phyloP scores from a whole-genome alignment of 2,888 invertebrate species.

The Actias luna region DNA sequence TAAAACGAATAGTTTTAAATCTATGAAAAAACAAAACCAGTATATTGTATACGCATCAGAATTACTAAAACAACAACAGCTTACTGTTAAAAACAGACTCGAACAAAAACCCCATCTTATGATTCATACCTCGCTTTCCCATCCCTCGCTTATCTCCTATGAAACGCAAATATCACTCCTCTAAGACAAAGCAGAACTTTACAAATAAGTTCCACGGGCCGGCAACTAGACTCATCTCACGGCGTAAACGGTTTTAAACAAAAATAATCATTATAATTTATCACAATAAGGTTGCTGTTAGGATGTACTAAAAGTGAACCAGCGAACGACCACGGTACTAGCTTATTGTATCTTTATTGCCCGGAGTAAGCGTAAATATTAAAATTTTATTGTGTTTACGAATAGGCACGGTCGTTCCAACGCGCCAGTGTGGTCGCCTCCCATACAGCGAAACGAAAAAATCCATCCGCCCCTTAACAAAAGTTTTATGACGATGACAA shows the following conservation, averaged over 20 bases:
- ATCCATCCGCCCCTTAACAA: constrained; percentile 56
- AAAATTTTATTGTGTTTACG: constrained; percentile 77
- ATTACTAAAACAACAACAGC: constrained; percentile 39
- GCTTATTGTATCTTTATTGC: constrained; percentile 74
- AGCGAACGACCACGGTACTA: constrained; percentile 54
- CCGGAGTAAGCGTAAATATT: constrained; percentile 73
- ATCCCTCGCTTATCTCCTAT: constrained; percentile 62
- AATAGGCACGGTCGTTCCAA: constrained; percentile 62
- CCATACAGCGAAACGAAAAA: constrained; percentile 64
- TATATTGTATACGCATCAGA: not conserved
- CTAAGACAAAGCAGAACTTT: constrained; percentile 69
- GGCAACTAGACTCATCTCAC: constrained; percentile 44
- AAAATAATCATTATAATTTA: not conserved
- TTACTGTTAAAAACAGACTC: constrained; percentile 61
- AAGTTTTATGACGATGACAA: constrained; percentile 69
- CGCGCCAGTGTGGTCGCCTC: constrained; percentile 74
- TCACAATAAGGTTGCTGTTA: not conserved
- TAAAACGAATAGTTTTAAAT: not conserved
- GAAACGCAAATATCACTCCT: constrained; percentile 63
- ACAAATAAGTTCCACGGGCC: constrained; percentile 66
- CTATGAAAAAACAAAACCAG: not conserved
- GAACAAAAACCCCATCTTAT: constrained; percentile 37
- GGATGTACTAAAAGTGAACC: not conserved
- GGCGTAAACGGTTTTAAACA: not conserved
- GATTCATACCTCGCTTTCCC: constrained; percentile 52